These are phyloP conservation scores for Agriotes lineatus DNA, from an alignment of 2,888 invertebrate species.

Conservation along the genomic window DNA sequence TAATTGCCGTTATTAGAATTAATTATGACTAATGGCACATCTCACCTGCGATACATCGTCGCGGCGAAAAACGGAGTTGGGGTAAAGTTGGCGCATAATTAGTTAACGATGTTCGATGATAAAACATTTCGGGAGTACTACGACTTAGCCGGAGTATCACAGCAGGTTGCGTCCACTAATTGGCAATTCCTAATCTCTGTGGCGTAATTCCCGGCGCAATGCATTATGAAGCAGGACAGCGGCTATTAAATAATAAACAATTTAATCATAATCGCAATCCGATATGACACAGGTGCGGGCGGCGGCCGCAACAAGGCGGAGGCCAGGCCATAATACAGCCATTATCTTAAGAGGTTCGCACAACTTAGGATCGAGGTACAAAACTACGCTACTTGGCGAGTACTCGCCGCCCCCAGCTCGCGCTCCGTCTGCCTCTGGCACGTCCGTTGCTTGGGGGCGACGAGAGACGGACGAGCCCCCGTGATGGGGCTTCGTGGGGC, in stretches of 20 bases:
- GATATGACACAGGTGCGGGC: slow-evolving; percentile 56
- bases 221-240: slow-evolving; percentile 30
- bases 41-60: too few relatives aligned
- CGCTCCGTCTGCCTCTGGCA: slow-evolving; percentile 36
- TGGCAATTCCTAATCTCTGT: slow-evolving; percentile 35
- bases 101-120: too few relatives aligned
- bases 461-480: slow-evolving; percentile 23
- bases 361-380: slow-evolving; percentile 52
- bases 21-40: too few relatives aligned
- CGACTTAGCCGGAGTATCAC: slow-evolving; percentile 11
- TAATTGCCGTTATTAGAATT: too few relatives aligned
- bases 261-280: slow-evolving; percentile 56
- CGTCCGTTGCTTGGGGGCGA: too few relatives aligned
- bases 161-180: slow-evolving; percentile 8
- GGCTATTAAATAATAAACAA: slow-evolving; percentile 47
- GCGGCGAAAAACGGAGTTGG: too few relatives aligned
- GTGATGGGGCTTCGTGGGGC: slow-evolving; percentile 19
- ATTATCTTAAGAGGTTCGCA: slow-evolving; percentile 61
- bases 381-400: slow-evolving; percentile 43
- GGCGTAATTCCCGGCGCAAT: slow-evolving; percentile 30
- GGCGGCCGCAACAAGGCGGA: slow-evolving; percentile 55
- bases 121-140: too few relatives aligned
- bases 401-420: slow-evolving; percentile 13
- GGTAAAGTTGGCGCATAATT: too few relatives aligned
- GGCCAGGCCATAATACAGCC: slow-evolving; percentile 57